A percentile compares a stretch with the other conserved stretches of the same genome.
Evolutionary conservation across 2,797 vertebrate species (phyloP).

Genomic region (Mallotus villosus): DNA sequence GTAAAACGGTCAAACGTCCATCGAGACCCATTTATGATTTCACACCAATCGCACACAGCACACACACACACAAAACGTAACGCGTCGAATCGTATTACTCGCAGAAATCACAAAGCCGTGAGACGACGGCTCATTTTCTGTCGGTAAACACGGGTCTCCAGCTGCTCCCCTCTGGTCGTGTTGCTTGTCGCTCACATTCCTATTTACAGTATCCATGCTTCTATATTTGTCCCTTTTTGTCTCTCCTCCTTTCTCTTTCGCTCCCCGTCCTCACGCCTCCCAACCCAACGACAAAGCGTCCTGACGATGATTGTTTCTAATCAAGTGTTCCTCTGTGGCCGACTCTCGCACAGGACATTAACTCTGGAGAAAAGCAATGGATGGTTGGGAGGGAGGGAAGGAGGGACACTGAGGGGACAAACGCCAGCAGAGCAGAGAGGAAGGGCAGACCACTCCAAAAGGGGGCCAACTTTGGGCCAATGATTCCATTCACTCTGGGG

Average conservation of each 20-base stretch:
- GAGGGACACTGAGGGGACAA: neutral
- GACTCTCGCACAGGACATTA: slow-evolving; percentile 35
- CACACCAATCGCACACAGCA: no score
- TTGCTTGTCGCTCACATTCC: neutral
- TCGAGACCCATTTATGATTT: no score
- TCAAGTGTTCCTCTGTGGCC: slow-evolving; percentile 18
- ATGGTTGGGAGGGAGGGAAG: slow-evolving; percentile 11
- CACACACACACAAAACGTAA: no score
- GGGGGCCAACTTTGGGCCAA: neutral
- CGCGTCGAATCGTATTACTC: no score
- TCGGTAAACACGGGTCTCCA: no score
- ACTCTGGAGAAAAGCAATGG: slow-evolving; percentile 27
- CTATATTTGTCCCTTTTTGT: neutral
- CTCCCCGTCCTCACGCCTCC: slow-evolving; percentile 7
- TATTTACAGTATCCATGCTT: neutral
- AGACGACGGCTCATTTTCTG: no score
- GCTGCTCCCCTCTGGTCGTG: no score
- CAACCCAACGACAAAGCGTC: slow-evolving; percentile 26
- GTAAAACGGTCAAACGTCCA: no score
- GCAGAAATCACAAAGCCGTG: no score
- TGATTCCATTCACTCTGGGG: slow-evolving; percentile 1
- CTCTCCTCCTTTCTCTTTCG: neutral
- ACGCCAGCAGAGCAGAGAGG: slow-evolving; percentile 6
- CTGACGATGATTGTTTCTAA: slow-evolving; percentile 28
- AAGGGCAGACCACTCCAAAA: neutral